Evolutionary conservation across 2,888 invertebrate genomes (phyloP).

Genomic region (Plebejus anna): DNA sequence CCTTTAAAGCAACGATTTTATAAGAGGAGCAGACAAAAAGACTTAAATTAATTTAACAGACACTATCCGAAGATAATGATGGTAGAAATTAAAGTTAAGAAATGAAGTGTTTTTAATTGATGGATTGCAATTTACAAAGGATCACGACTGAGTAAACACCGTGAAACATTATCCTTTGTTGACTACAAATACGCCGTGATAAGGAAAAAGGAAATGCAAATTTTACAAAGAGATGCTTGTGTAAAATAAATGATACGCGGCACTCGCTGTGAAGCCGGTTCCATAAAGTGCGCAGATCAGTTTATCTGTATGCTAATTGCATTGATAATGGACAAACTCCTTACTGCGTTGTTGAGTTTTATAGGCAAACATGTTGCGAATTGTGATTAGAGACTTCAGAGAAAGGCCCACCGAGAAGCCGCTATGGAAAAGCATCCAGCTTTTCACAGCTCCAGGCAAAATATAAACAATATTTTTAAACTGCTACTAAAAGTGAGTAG

Average conservation of each 20-base stretch:
- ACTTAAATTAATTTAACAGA: neutral
- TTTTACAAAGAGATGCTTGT: constrained; percentile 43
- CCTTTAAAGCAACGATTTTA: neutral
- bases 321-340: constrained; percentile 34
- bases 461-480: neutral
- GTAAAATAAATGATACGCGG: constrained; percentile 34
- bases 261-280: constrained; percentile 30
- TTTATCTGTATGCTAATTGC: constrained; percentile 40
- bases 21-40: neutral
- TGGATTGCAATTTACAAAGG: neutral
- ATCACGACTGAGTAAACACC: constrained; percentile 14
- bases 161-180: constrained; percentile 34
- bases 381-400: constrained; percentile 5
- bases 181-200: constrained; percentile 45
- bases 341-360: constrained; percentile 39
- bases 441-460: constrained; percentile 6
- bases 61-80: neutral
- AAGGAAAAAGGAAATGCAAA: constrained; percentile 55
- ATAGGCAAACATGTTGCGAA: constrained; percentile 14
- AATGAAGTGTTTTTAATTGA: neutral
- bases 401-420: constrained; percentile 1
- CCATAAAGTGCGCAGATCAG: constrained; percentile 30
- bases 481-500: neutral
- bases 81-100: neutral
- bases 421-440: neutral